phyloP scores from a whole-genome alignment of 2,113 vertebrate species.

The Spea bombifrons region DNA sequence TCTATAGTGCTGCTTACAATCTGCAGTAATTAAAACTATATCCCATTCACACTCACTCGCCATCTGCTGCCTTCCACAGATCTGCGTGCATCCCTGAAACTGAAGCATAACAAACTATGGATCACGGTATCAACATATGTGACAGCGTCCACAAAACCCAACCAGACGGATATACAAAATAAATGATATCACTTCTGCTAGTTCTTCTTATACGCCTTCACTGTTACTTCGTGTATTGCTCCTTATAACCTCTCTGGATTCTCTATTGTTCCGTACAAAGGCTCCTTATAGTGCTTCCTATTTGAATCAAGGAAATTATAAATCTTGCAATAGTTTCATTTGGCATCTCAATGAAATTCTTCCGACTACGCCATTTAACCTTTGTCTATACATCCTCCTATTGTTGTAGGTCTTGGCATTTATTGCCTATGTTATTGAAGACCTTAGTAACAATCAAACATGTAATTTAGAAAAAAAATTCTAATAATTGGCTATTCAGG shows the following conservation, averaged over 20 bases:
- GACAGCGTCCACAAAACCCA: neutral
- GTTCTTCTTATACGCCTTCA: too few relatives aligned
- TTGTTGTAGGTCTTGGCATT: too few relatives aligned
- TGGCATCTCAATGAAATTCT: neutral
- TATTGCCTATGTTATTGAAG: too few relatives aligned
- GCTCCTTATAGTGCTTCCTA: neutral
- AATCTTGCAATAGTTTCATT: neutral
- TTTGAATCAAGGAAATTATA: too few relatives aligned
- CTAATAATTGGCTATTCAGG: too few relatives aligned
- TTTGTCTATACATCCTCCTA: neutral
- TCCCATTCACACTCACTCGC: conserved; percentile 80
- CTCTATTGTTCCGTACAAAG: too few relatives aligned
- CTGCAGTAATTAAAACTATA: conserved; percentile 86
- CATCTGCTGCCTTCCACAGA: conserved; percentile 67
- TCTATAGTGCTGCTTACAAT: conserved; percentile 80
- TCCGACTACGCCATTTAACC: neutral
- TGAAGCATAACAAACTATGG: neutral
- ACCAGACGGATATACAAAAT: neutral
- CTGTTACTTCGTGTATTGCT: neutral
- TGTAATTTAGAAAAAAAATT: too few relatives aligned
- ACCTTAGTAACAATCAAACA: too few relatives aligned
- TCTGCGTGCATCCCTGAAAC: conserved; percentile 17
- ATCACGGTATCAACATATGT: neutral
- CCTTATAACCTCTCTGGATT: neutral
- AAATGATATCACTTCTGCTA: neutral